phyloP scores from a whole-genome alignment of 2,113 vertebrate species.

The Macrotus californicus region DNA sequence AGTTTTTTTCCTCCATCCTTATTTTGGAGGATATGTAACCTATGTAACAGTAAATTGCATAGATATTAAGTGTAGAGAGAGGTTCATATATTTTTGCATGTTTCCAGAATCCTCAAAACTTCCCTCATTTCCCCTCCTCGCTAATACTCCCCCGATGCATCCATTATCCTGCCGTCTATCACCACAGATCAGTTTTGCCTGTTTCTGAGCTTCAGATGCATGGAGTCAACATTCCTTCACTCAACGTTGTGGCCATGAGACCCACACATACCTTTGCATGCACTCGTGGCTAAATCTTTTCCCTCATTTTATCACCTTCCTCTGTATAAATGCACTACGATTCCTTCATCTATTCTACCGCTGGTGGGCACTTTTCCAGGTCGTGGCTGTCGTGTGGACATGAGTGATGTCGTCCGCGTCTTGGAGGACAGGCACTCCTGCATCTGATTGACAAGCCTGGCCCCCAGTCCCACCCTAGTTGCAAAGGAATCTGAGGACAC shows the following conservation, averaged over 20 bases:
- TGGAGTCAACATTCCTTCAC: too few species aligned
- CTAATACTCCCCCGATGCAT: not conserved
- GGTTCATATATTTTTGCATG: not conserved
- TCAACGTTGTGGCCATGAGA: too few species aligned
- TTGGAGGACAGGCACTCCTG: not conserved
- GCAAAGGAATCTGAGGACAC: not conserved
- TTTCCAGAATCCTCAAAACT: not conserved
- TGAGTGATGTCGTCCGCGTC: rapidly evolving
- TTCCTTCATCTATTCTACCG: not conserved
- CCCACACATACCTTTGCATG: not conserved
- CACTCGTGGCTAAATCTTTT: not conserved
- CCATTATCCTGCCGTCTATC: not conserved
- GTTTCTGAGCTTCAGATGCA: not conserved
- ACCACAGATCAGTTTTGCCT: not conserved
- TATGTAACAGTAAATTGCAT: not conserved
- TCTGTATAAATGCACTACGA: not conserved
- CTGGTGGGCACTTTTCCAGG: not conserved
- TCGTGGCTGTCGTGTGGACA: too few species aligned
- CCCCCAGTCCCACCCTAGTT: not conserved
- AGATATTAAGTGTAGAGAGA: not conserved
- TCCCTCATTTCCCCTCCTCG: not conserved
- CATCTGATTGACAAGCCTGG: not conserved
- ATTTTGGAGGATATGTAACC: not conserved
- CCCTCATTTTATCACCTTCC: not conserved
- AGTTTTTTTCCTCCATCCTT: not conserved